phyloP scores from a whole-genome alignment of 2,113 vertebrate species.

The Cinclus mexicanus region DNA sequence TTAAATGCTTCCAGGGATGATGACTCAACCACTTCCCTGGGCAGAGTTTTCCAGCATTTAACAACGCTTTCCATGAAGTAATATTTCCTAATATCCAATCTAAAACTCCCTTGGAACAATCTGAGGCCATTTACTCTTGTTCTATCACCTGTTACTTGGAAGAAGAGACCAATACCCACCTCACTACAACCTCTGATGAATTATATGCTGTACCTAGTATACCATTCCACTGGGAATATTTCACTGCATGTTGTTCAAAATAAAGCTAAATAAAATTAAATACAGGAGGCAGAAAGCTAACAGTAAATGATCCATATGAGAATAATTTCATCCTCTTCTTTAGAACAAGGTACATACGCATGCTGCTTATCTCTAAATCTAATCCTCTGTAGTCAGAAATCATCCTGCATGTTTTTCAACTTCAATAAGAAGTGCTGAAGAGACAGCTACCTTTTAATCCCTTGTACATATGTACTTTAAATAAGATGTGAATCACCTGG shows the following conservation, averaged over 20 bases:
- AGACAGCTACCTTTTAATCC: slow-evolving; percentile 61
- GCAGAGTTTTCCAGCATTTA: neutral
- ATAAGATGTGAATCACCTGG: slow-evolving; percentile 60
- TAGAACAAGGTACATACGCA: accelerated
- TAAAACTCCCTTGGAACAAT: neutral
- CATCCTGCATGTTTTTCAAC: neutral
- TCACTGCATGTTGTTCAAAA: neutral
- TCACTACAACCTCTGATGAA: neutral
- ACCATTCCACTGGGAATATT: neutral
- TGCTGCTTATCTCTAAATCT: neutral
- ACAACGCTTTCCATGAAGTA: neutral
- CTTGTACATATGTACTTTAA: slow-evolving; percentile 43
- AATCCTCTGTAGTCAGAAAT: neutral
- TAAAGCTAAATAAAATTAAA: neutral
- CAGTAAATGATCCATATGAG: neutral
- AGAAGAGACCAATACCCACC: neutral
- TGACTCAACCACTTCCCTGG: neutral
- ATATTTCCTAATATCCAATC: neutral
- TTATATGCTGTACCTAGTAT: neutral
- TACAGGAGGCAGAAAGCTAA: neutral
- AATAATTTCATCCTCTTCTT: neutral
- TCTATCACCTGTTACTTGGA: neutral
- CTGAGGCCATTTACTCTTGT: neutral
- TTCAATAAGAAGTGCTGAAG: neutral
- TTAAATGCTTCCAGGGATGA: neutral